phyloP scores from a whole-genome alignment of 2,797 vertebrate genomes.

The Lepilemur septentrionalis region DNA sequence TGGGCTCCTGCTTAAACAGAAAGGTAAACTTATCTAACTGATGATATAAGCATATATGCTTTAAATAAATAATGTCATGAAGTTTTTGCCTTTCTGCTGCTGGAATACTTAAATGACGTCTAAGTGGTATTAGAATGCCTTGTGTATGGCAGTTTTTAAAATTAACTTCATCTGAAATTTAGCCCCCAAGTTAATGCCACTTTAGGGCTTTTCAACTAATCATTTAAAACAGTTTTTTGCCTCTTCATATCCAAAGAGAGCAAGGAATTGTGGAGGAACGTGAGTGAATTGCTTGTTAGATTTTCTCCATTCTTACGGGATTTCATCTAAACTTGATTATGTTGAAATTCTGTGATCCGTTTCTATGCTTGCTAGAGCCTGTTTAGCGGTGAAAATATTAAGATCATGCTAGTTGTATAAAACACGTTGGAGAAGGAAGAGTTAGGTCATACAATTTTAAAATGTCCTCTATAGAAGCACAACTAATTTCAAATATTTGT shows the following conservation, averaged over 20 bases:
- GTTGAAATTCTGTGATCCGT: not conserved
- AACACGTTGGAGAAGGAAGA: conserved; percentile 37
- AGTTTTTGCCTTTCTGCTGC: conserved; percentile 30
- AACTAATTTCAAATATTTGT: not conserved
- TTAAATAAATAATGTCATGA: conserved; percentile 44
- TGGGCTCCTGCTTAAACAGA: not conserved
- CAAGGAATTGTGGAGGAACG: not conserved
- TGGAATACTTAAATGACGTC: conserved; percentile 23
- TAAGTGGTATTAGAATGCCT: not conserved
- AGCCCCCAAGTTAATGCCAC: not conserved
- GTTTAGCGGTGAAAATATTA: conserved; percentile 42
- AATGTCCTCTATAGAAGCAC: conserved; percentile 33
- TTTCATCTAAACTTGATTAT: conserved; percentile 20
- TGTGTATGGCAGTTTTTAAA: not conserved
- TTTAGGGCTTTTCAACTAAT: conserved; percentile 3
- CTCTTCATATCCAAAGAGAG: not conserved
- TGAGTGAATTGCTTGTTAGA: not conserved
- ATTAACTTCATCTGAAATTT: not conserved
- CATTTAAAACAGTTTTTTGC: conserved; percentile 11
- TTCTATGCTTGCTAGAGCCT: conserved; percentile 43
- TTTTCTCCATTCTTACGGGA: not conserved
- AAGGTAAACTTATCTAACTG: conserved; percentile 12
- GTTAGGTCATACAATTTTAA: conserved; percentile 11
- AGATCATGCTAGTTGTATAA: conserved; percentile 36
- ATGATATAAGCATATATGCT: not conserved